Base-by-base conservation (phyloP, 2,113 vertebrate genomes). In the Neolamprologus modestus region DNA sequence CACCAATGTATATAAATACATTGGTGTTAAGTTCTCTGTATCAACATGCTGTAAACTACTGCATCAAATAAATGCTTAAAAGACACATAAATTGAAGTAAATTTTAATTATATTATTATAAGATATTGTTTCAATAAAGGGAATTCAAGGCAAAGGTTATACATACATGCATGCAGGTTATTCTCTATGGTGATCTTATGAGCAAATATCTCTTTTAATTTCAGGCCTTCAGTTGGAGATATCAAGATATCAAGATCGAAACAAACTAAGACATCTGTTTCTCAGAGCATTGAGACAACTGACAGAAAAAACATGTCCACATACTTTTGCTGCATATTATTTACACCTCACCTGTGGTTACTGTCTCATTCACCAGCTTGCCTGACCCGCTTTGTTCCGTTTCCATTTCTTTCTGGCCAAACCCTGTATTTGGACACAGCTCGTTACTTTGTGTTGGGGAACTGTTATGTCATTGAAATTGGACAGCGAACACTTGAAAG, bases 351-450 rank as follows among this genome's bases (percentile, higher is more conserved):
- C 73, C 73, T 78, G 73, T 9, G 26, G 73, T 3, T n/a, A 12
- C 0, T 52, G 24, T 1, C 6, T 52, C 42, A 52, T 8, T 47
- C 5, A 47, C 45, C 45, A 47, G 45, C 7, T 47, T 47, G 45
- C 12, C 42, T 19, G 71, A 50, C 42, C 42, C 57, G 2, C 47
- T 45, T 66, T 19, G 9, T 17, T 63, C 12, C 12, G 12, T 6
- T 3, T 9, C 16, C 5, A 3, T 9, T 4, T 88, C 63, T 2
- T 31, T 3, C 31, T 90, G 33, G 59, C 90, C 87, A 26, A 88
- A 68, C 42, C 79, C 92, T 95, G 82, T 31, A 92, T 92, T 35
- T 7, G 66, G 88, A 91, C 26, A 89, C 6, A 9, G 45, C 3
- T 24, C 10, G 6, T 86, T 53, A 89, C 17, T 78, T 82, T 78